Evolutionary conservation across 2,113 vertebrate species (phyloP).

Genomic region (Bettongia penicillata): DNA sequence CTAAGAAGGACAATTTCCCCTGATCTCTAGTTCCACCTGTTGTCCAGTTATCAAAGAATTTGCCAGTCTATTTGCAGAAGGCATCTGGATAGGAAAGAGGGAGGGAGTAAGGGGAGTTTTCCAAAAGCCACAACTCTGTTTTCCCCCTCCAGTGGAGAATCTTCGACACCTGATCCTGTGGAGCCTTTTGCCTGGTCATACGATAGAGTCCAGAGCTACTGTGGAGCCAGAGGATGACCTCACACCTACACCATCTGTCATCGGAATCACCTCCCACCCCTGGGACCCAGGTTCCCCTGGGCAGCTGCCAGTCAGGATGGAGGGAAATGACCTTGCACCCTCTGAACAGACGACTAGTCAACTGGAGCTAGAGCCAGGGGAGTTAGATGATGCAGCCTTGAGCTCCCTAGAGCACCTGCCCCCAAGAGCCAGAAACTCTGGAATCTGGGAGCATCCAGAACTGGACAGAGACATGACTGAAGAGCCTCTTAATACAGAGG

Average conservation of each 20-base stretch:
- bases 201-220: background rate
- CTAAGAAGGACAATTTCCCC: too few species aligned
- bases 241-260: constrained; percentile 81
- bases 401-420: constrained; percentile 68
- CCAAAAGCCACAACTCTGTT: background rate
- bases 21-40: fast-evolving
- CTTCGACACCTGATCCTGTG: constrained; percentile 80
- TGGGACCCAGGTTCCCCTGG: constrained; percentile 72
- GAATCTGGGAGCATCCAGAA: constrained; percentile 65
- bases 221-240: constrained; percentile 74
- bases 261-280: constrained; percentile 48
- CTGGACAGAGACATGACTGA: constrained; percentile 52
- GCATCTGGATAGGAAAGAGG: background rate
- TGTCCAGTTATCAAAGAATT: background rate
- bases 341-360: background rate
- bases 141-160: constrained; percentile 79
- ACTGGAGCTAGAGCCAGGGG: background rate
- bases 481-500: constrained; percentile 51
- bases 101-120: background rate
- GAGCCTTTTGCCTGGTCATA: constrained; percentile 66
- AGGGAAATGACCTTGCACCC: background rate
- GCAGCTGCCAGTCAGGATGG: background rate
- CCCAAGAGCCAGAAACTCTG: constrained; percentile 58
- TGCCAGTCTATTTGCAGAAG: too few species aligned
- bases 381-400: background rate